Percentiles rank a stretch among this genome's conserved stretches.
Evolutionary conservation across 2,888 invertebrate genomes (phyloP).

Genomic region (Sphinx pinastri): DNA sequence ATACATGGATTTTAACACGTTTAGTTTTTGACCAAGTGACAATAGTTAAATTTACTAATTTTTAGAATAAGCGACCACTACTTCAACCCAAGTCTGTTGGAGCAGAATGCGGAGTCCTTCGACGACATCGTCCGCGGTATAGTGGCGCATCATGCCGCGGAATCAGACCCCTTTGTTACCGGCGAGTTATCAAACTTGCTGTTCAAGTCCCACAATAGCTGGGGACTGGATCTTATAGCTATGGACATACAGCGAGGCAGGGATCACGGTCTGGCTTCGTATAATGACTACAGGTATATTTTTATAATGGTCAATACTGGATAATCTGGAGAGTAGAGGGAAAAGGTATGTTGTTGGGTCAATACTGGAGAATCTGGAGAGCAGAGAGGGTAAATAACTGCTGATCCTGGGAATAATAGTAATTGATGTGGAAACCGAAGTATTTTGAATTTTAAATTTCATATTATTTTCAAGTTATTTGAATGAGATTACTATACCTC

Average conservation of each 20-base stretch:
- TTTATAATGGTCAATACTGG: neutral
- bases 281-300: slow-evolving; percentile 84
- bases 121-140: slow-evolving; percentile 84
- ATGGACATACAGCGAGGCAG: slow-evolving; percentile 87
- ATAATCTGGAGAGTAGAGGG: too few relatives aligned
- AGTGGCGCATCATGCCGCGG: slow-evolving; percentile 80
- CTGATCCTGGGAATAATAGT: too few relatives aligned
- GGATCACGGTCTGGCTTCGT: slow-evolving; percentile 86
- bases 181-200: slow-evolving; percentile 77
- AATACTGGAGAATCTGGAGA: too few relatives aligned
- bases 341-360: too few relatives aligned
- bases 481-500: too few relatives aligned
- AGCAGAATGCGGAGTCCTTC: slow-evolving; percentile 71
- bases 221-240: slow-evolving; percentile 85
- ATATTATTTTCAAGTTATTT: too few relatives aligned
- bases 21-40: too few relatives aligned
- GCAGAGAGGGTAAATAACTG: too few relatives aligned
- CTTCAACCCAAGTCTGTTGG: slow-evolving; percentile 82
- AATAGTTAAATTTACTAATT: slow-evolving; percentile 28
- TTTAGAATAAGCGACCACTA: slow-evolving; percentile 83
- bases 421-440: too few relatives aligned
- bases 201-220: slow-evolving; percentile 68
- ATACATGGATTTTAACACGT: too few relatives aligned
- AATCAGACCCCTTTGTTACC: slow-evolving; percentile 83
- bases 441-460: too few relatives aligned